These are phyloP conservation scores for Smithornis capensis DNA, from an alignment of 2,113 vertebrate genomes.

Conservation along the genomic window DNA sequence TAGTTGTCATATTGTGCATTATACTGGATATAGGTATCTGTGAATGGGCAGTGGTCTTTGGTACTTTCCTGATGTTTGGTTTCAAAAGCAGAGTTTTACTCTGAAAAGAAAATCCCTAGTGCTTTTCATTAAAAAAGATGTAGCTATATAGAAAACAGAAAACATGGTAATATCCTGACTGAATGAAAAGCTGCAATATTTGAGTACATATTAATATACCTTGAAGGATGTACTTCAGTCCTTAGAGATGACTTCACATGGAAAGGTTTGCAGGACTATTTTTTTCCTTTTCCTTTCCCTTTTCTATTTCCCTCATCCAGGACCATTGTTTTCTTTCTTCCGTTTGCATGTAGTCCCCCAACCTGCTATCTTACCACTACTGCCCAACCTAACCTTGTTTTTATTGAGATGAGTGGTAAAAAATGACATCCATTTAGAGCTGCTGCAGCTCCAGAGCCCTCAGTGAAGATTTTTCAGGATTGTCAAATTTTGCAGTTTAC, in stretches of 20 bases:
- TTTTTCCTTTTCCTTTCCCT: accelerated
- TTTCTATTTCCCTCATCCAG: background rate
- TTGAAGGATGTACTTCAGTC: background rate
- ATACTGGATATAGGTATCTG: background rate
- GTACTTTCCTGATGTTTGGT: background rate
- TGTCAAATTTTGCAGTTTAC: background rate
- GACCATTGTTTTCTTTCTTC: background rate
- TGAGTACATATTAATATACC: background rate
- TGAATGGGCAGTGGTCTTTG: background rate
- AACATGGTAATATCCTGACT: background rate
- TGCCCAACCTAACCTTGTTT: background rate
- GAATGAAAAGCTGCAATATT: background rate
- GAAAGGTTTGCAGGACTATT: background rate
- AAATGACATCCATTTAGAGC: background rate
- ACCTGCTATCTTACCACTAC: background rate
- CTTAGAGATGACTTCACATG: background rate
- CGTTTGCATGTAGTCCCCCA: background rate
- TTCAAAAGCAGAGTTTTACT: background rate
- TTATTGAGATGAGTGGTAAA: background rate
- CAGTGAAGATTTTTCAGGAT: background rate
- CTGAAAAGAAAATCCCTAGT: background rate
- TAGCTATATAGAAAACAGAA: background rate
- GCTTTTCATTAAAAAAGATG: background rate
- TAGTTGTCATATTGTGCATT: background rate
- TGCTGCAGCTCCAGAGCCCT: background rate